These are phyloP conservation scores for Orchestes rusci DNA, from an alignment of 2,888 invertebrate genomes.

Conservation along the genomic window DNA sequence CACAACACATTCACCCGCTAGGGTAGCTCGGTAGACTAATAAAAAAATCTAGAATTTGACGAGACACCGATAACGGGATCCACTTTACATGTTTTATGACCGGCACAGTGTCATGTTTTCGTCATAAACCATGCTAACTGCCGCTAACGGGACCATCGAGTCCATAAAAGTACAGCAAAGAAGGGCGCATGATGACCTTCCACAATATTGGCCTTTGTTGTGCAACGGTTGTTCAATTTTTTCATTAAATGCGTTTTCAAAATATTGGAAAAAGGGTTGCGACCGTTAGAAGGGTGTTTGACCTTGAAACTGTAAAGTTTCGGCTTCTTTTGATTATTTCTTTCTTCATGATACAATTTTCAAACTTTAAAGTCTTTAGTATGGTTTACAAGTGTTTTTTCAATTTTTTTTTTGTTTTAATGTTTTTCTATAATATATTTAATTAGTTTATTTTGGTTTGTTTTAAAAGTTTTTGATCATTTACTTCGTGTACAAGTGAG, in stretches of 20 bases:
- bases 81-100: conserved; percentile 38
- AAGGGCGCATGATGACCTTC: conserved; percentile 34
- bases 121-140: conserved; percentile 42
- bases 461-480: too few relatives aligned
- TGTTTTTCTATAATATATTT: too few relatives aligned
- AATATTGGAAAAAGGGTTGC: neutral
- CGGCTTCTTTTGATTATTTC: too few relatives aligned
- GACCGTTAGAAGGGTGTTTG: too few relatives aligned
- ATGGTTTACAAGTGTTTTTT: too few relatives aligned
- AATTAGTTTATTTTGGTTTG: too few relatives aligned
- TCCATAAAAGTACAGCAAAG: conserved; percentile 29
- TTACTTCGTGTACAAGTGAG: too few relatives aligned
- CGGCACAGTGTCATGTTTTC: conserved; percentile 39
- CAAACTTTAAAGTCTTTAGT: too few relatives aligned
- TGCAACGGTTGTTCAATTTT: conserved; percentile 31
- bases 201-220: conserved; percentile 30
- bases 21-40: conserved; percentile 29
- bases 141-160: conserved; percentile 25
- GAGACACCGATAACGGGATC: conserved; percentile 37
- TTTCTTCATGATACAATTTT: too few relatives aligned
- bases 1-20: conserved; percentile 19
- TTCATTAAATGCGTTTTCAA: conserved; percentile 9
- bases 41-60: conserved; percentile 14
- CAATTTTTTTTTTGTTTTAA: too few relatives aligned
- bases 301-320: too few relatives aligned